Percentiles rank a stretch among this genome's conserved stretches.
These are phyloP conservation scores for Eubucco bourcierii DNA, from an alignment of 2,113 vertebrate species.

Conservation along the genomic window DNA sequence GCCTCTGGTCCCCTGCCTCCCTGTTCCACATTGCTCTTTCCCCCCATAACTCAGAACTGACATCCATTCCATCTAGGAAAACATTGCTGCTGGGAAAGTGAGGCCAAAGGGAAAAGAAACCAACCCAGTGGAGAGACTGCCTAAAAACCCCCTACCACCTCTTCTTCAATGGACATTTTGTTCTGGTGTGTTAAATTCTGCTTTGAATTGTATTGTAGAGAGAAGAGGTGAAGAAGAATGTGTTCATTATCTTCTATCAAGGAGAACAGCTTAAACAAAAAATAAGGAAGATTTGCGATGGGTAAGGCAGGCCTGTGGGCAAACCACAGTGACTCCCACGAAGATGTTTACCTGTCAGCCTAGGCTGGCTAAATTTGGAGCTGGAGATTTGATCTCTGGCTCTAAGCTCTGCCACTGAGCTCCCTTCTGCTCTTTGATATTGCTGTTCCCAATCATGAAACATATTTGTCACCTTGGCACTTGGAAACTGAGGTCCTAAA, in stretches of 20 bases:
- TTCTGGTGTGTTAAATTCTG: neutral
- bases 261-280: slow-evolving; percentile 83
- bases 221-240: slow-evolving; percentile 82
- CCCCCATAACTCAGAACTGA: neutral
- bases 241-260: slow-evolving; percentile 86
- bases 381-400: neutral
- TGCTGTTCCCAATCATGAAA: neutral
- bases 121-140: neutral
- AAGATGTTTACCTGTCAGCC: neutral
- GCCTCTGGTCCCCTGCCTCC: neutral
- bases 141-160: neutral
- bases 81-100: neutral
- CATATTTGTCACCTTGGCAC: neutral
- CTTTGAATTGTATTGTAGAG: slow-evolving; percentile 68
- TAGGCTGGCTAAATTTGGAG: neutral
- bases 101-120: neutral
- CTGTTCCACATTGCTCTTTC: neutral
- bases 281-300: slow-evolving; percentile 82
- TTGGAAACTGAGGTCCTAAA: neutral
- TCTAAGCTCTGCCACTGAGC: neutral
- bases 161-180: neutral
- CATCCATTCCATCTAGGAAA: neutral
- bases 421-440: neutral
- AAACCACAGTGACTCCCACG: neutral
- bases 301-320: slow-evolving; percentile 65